phyloP scores from a whole-genome alignment of 2,888 invertebrate genomes.

The Polyommatus iphigenia region DNA sequence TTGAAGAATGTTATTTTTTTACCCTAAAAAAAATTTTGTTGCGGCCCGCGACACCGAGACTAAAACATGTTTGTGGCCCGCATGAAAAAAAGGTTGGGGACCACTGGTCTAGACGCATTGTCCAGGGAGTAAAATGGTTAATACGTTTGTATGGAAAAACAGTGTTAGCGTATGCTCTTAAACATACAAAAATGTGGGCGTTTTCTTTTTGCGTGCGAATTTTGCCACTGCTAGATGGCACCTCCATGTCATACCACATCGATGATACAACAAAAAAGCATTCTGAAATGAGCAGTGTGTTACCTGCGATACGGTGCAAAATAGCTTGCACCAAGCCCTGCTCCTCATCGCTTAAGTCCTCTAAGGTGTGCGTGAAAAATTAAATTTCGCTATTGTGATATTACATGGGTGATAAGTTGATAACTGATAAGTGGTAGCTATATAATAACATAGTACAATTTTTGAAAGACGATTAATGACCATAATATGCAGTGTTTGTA shows the following conservation, averaged over 20 bases:
- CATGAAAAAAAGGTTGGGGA: too few species aligned
- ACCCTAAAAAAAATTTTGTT: too few species aligned
- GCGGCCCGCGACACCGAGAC: too few species aligned
- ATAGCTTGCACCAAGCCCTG: conserved; percentile 67
- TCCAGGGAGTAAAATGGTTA: too few species aligned
- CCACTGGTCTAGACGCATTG: too few species aligned
- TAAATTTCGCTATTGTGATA: conserved; percentile 38
- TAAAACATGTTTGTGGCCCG: too few species aligned
- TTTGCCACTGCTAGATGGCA: not conserved
- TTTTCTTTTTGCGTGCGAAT: not conserved
- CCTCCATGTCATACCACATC: not conserved
- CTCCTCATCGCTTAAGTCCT: conserved; percentile 61
- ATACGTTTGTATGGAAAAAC: too few species aligned
- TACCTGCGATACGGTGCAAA: conserved; percentile 73
- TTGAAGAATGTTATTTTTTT: too few species aligned
- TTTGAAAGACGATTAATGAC: not conserved
- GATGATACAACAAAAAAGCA: conserved; percentile 3
- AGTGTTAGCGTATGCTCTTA: conserved; percentile 15
- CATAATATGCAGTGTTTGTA: not conserved
- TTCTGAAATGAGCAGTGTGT: not conserved
- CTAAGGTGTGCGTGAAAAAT: conserved; percentile 59
- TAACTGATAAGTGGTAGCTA: too few species aligned
- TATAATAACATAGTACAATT: not conserved
- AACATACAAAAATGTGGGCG: conserved; percentile 29
- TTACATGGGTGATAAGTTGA: conserved; percentile 31